Base-by-base conservation (phyloP, 2,797 vertebrate species). In the Cryptoprocta ferox region DNA sequence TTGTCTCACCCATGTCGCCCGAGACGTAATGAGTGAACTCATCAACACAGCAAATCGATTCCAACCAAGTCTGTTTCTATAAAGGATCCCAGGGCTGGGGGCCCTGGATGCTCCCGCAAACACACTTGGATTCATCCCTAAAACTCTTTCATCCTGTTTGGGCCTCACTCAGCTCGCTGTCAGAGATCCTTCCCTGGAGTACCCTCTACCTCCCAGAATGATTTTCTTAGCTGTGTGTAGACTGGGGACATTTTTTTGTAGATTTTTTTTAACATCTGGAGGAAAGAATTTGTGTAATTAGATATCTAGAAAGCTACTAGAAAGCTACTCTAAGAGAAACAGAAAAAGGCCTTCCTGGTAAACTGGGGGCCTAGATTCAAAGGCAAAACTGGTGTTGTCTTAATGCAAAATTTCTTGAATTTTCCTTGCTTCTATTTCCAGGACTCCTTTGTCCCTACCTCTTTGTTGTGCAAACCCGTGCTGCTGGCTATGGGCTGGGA, bases 1-100 rank as follows among this genome's bases (percentile, higher is more conserved):
- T 37, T 97, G 91, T 89, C 42, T 97, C 24, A 42, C 91, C 94
- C 83, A 59, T 61, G 50, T 92, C 19, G 12, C 50, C 89, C 89
- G 86, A 96, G 76, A 81, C 24, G 28, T 92, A 83, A 97, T 89
- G 95, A 89, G 59, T 76, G 65, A 97, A 97, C 94, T 98, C 97
- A 97, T 98, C 95, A 95, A 63, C 94, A 87, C 68, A 96, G 93
- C 81, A 85, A 87, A 93, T 61, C 59, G 80, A 73, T 97, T 93
- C 96, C 59, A 5, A 6, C 0, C 32, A 78, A 85, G 75, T 91
- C 76, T 95, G 73, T 92, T 96, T 96, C 68, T 66, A 4, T 71
- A 71, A 92, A 89, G 42, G 59, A 45, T 68, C 71, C 82, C 12
- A 5, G 28, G 45, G 19, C 71, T 48, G 53, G 28, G 48, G 70